These are phyloP conservation scores for Lipophrys pholis DNA, from an alignment of 2,113 vertebrate species.

Conservation along the genomic window DNA sequence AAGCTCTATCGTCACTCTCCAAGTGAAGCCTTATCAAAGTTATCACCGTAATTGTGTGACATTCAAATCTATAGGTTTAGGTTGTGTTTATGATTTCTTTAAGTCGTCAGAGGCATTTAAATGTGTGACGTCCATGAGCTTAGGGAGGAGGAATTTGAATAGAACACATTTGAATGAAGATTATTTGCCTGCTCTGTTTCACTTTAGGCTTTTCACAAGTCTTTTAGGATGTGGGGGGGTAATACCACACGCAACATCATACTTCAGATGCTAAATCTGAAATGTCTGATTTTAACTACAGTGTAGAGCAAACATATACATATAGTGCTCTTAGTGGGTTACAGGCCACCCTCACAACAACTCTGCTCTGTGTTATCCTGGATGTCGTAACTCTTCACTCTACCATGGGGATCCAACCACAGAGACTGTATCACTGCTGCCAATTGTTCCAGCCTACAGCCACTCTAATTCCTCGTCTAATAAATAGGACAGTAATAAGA, in stretches of 20 bases:
- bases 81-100: neutral
- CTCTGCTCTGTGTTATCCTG: no score
- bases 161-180: constrained; percentile 62
- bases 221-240: constrained; percentile 27
- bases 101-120: constrained; percentile 27
- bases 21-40: constrained; percentile 28
- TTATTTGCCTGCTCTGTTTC: constrained; percentile 46
- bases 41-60: constrained; percentile 6
- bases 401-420: no score
- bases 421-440: no score
- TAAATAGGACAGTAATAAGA: no score
- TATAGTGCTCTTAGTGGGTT: no score
- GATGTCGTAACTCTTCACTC: no score
- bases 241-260: constrained; percentile 17
- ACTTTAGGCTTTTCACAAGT: constrained; percentile 10
- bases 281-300: constrained; percentile 63
- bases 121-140: constrained; percentile 22
- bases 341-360: no score
- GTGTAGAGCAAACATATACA: constrained; percentile 55
- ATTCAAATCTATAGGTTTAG: constrained; percentile 6
- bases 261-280: no score
- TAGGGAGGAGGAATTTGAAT: constrained; percentile 55
- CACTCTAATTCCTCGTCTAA: no score
- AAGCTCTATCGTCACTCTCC: constrained; percentile 2
- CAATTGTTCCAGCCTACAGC: no score